Evolutionary conservation across 2,113 vertebrate genomes (phyloP).

Genomic region (Rhinogobius similis): DNA sequence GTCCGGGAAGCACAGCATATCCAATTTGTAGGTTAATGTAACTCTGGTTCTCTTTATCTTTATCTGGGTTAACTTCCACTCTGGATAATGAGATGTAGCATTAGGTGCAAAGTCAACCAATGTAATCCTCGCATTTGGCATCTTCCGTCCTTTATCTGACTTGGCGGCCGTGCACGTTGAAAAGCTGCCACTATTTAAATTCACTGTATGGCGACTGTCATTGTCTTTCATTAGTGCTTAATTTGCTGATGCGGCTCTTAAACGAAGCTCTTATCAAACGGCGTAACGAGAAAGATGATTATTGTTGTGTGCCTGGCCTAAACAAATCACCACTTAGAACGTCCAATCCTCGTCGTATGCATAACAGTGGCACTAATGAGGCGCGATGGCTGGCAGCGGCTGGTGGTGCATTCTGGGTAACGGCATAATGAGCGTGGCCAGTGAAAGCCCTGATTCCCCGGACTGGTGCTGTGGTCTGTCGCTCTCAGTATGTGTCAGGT

Average conservation of each 20-base stretch:
- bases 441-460: slow-evolving; percentile 58
- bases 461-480: slow-evolving; percentile 58
- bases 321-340: slow-evolving; percentile 35
- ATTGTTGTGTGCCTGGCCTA: slow-evolving; percentile 23
- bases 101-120: slow-evolving; percentile 40
- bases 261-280: slow-evolving; percentile 8
- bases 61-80: slow-evolving; percentile 66
- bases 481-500: slow-evolving; percentile 62
- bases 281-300: slow-evolving; percentile 9
- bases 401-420: slow-evolving; percentile 62
- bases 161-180: slow-evolving; percentile 3
- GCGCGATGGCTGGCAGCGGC: slow-evolving; percentile 25
- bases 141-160: slow-evolving; percentile 30
- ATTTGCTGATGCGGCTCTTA: slow-evolving; percentile 17
- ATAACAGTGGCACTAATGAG: slow-evolving; percentile 38
- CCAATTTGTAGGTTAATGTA: slow-evolving; percentile 74
- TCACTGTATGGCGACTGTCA: slow-evolving; percentile 1
- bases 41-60: slow-evolving; percentile 60
- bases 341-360: slow-evolving; percentile 18
- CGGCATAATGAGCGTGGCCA: slow-evolving; percentile 56
- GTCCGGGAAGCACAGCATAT: slow-evolving; percentile 54
- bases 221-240: slow-evolving; percentile 30
- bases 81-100: slow-evolving; percentile 54
- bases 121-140: slow-evolving; percentile 34
- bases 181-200: slow-evolving; percentile 14